Conservation (phyloP, 2,113 vertebrate species). For the Sceloporus tristichus region DNA sequence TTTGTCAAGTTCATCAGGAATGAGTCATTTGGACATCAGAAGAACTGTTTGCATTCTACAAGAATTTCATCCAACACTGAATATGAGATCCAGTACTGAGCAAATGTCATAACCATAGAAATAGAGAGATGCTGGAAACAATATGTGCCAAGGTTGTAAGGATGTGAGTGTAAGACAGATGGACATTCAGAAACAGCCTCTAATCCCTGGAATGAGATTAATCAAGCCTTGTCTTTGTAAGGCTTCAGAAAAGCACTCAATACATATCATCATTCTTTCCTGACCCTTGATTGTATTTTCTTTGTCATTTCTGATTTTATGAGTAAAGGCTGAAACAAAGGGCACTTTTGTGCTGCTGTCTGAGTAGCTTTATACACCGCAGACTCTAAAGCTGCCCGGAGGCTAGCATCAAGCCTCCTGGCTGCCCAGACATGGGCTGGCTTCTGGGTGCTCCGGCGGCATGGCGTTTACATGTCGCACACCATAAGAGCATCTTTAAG, state of each 20-base stretch:
- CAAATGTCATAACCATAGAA: not conserved
- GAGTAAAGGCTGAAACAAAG: no score
- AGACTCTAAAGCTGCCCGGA: no score
- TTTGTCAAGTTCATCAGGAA: not conserved
- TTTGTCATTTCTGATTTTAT: not conserved
- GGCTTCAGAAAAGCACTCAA: not conserved
- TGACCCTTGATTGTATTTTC: not conserved
- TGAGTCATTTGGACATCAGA: not conserved
- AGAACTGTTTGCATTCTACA: not conserved
- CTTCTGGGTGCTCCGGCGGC: no score
- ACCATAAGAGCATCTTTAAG: no score
- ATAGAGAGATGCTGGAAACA: not conserved
- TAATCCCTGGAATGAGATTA: not conserved
- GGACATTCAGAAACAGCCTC: not conserved
- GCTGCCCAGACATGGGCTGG: no score
- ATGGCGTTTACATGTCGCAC: no score
- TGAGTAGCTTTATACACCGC: no score
- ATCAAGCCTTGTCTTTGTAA: not conserved
- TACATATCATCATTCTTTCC: not conserved
- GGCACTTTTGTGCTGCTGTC: no score
- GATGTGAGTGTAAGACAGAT: not conserved
- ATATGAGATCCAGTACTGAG: not conserved
- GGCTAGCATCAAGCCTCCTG: no score
- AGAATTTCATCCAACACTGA: not conserved
- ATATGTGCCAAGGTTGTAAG: not conserved